Base-by-base conservation (phyloP, 2,888 invertebrate genomes). In the Escarpia spicata region DNA sequence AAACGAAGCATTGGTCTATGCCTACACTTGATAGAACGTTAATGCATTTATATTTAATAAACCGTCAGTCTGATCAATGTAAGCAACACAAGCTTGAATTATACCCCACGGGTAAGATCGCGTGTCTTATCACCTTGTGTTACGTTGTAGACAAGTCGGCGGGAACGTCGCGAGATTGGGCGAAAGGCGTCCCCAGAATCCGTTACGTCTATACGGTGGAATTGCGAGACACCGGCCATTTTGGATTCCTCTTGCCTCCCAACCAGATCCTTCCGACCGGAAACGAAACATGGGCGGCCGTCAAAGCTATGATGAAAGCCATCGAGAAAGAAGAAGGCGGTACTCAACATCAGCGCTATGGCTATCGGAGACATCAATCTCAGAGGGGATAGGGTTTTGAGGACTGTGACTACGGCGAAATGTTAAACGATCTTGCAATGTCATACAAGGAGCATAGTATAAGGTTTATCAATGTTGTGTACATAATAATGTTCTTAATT, bases 161-260 rank as follows among this genome's bases (percentile, higher is more conserved):
- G 19, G 94, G 94, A 9, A 94, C 94, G 15, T 93, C 94, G n/a
- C 91, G 94, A 26, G 94, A 94, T 92, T 94, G 94, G 94, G 94
- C 94, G 8, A 60, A 92, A 26, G 94, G 94, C 12, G 92, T 90
- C 12, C 58, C 93, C 31, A 43, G 91, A 15, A 94, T 94, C 60
- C 92, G 44, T 6, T 94, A 92, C 91, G 94, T 94, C 37, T 94
- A 93, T 92, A 94, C 94, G 8, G 91, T 94, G 15, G 94, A 94
- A 75, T 92, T 94, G 92, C 60, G 94, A 52, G 94, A 94, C 92
- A 92, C 26, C 44, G 94, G 94, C 3, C 58, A 92, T 26, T 91
- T 60, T 43, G 94, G 94, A 45, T 94, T 94, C 90, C 91, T 94
- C 0, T 93, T 94, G 15, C 94, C 94, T 10, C 92, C 93, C 31